Percentiles rank a stretch among this genome's conserved stretches.
Evolutionary conservation across 2,113 vertebrate genomes (phyloP).

Genomic region (Ranitomeya variabilis): DNA sequence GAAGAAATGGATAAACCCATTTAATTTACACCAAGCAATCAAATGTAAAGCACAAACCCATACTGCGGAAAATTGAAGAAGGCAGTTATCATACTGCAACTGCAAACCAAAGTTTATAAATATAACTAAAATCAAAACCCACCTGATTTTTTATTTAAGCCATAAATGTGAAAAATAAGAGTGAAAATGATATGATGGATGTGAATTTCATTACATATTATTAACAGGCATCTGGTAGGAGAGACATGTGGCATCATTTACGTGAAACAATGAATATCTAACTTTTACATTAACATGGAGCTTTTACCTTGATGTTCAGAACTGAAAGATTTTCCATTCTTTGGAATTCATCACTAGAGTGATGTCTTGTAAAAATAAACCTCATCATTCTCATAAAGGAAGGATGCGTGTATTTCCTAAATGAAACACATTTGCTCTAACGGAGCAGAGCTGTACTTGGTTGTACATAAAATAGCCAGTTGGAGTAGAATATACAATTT

Average conservation of each 20-base stretch:
- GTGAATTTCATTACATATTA: constrained; percentile 30
- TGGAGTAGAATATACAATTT: no score
- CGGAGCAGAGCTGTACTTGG: neutral
- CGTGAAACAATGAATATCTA: neutral
- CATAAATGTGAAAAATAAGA: neutral
- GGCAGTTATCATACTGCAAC: neutral
- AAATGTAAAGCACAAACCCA: neutral
- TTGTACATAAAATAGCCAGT: neutral
- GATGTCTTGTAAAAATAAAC: neutral
- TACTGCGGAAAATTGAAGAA: no score
- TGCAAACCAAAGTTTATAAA: constrained; percentile 10
- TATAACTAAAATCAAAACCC: constrained; percentile 10
- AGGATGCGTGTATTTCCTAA: neutral
- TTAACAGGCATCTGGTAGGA: constrained; percentile 6
- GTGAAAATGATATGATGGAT: neutral
- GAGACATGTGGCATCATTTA: constrained; percentile 31
- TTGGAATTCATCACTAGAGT: neutral
- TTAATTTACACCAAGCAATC: neutral
- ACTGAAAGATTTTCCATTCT: constrained; percentile 3
- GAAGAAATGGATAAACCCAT: neutral
- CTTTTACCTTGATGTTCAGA: constrained; percentile 17
- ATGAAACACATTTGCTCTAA: neutral
- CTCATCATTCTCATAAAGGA: neutral
- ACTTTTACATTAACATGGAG: neutral
- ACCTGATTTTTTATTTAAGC: constrained; percentile 23